Evolutionary conservation across 2,113 vertebrate genomes (phyloP).

Genomic region (Synodontis membranacea): DNA sequence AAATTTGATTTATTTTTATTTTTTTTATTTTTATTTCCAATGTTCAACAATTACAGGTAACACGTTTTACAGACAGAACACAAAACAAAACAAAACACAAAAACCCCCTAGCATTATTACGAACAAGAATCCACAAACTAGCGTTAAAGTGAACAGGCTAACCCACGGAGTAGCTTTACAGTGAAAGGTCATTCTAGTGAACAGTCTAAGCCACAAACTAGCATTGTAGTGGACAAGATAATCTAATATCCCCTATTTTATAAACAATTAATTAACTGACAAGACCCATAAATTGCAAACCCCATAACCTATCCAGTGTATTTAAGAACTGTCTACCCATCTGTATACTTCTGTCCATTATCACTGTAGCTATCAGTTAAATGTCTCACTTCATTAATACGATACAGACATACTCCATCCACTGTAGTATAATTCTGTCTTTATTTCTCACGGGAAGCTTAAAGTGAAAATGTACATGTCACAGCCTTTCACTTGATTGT

Average conservation of each 20-base stretch:
- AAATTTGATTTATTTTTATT: no score
- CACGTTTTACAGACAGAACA: no score
- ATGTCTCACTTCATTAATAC: background rate
- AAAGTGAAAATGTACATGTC: conserved; percentile 22
- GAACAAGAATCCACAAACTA: no score
- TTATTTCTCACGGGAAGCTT: background rate
- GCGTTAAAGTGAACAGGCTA: no score
- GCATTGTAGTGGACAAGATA: background rate
- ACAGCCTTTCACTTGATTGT: conserved; percentile 15
- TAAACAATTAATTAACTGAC: background rate
- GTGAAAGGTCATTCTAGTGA: no score
- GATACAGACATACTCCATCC: background rate
- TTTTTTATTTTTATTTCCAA: no score
- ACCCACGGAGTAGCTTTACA: no score
- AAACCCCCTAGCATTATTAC: no score
- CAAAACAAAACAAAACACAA: no score
- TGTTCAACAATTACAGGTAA: no score
- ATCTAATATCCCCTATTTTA: background rate
- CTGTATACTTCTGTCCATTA: background rate
- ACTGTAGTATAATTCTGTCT: background rate
- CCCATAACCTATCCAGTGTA: background rate
- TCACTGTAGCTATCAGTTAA: background rate
- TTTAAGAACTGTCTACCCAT: background rate
- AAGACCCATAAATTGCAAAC: background rate
- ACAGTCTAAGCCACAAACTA: background rate